A percentile compares a stretch with the other conserved stretches of the same genome.
Conservation (phyloP, 2,888 invertebrate species). For the Adelognathus sp. region DNA sequence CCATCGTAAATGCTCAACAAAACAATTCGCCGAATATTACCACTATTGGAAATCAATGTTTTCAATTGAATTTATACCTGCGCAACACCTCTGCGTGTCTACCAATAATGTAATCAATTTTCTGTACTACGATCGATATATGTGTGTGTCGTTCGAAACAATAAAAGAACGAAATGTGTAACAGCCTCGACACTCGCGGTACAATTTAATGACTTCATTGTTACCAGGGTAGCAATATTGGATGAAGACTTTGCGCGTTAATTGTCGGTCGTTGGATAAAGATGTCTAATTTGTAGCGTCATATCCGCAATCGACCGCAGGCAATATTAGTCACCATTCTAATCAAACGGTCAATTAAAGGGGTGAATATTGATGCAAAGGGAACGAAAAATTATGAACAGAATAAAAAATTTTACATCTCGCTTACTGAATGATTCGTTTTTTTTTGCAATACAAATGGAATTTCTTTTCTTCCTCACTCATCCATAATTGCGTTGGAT, state of each 20-base stretch:
- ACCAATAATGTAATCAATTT: conserved; percentile 29
- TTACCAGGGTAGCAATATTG: not conserved
- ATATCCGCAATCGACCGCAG: not conserved
- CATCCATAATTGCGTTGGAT: not conserved
- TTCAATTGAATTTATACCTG: conserved; percentile 44
- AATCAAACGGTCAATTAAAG: too few species aligned
- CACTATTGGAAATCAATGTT: conserved; percentile 41
- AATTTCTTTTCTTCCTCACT: not conserved
- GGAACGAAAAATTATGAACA: too few species aligned
- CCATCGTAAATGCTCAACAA: conserved; percentile 47
- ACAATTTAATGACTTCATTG: not conserved
- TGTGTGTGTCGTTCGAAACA: conserved; percentile 45
- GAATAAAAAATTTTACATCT: not conserved
- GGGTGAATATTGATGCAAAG: too few species aligned
- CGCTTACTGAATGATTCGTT: not conserved
- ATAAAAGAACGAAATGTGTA: conserved; percentile 10
- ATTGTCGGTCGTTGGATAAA: not conserved
- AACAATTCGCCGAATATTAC: conserved; percentile 56
- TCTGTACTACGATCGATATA: conserved; percentile 40
- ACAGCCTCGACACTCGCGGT: not conserved
- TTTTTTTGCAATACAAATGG: too few species aligned
- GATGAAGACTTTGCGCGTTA: not conserved
- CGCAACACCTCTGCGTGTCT: conserved; percentile 37
- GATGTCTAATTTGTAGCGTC: not conserved
- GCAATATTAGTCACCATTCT: too few species aligned